These are phyloP conservation scores for Aphelenchoides fujianensis DNA, from an alignment of 1,140 invertebrate genomes.

Conservation along the genomic window DNA sequence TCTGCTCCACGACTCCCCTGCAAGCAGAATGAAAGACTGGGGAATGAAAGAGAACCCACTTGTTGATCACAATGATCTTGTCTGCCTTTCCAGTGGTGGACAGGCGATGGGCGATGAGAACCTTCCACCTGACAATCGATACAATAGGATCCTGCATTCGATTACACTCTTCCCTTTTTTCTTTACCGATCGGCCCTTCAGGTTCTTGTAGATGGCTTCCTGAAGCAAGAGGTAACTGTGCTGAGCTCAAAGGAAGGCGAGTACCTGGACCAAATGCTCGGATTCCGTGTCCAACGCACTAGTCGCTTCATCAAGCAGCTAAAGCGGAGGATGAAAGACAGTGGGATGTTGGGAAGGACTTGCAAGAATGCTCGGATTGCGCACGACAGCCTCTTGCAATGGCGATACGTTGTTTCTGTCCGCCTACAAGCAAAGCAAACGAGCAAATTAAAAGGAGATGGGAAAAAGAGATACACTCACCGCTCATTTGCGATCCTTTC, in stretches of 20 bases:
- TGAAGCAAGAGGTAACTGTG: slow-evolving; percentile 41
- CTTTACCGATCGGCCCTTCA: slow-evolving; percentile 65
- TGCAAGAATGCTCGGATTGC: slow-evolving; percentile 29
- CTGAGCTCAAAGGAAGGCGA: background rate
- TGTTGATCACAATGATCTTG: slow-evolving; percentile 64
- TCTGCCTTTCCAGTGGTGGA: slow-evolving; percentile 65
- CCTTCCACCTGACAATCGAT: no score
- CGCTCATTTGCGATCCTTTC: slow-evolving; percentile 60
- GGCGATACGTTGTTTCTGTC: no score
- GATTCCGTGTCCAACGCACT: slow-evolving; percentile 49
- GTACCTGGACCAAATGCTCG: slow-evolving; percentile 40
- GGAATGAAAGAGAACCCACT: slow-evolving; percentile 28
- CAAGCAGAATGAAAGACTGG: slow-evolving; percentile 25
- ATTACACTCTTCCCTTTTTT: no score
- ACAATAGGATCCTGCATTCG: no score
- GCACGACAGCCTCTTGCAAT: slow-evolving; percentile 28
- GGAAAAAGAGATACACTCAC: no score
- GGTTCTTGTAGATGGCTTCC: slow-evolving; percentile 62
- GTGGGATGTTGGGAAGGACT: no score
- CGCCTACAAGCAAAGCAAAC: no score
- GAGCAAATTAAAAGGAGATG: no score
- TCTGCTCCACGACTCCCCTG: slow-evolving; percentile 26
- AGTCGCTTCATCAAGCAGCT: slow-evolving; percentile 51
- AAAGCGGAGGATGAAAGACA: no score
- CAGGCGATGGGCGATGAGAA: slow-evolving; percentile 66